phyloP scores from a whole-genome alignment of 2,113 vertebrate genomes.

The Numenius arquata region DNA sequence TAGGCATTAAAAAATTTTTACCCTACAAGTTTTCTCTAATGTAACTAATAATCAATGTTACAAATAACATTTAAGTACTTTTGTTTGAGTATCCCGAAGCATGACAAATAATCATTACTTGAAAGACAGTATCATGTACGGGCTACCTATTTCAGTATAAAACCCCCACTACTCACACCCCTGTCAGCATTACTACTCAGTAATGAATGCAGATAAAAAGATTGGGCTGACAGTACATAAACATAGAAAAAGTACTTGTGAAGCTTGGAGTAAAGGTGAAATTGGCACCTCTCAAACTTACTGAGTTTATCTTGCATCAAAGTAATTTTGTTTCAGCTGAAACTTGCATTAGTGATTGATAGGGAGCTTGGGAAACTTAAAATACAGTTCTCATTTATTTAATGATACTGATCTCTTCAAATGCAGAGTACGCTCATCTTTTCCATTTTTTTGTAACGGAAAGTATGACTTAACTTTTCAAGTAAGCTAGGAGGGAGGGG shows the following conservation, averaged over 20 bases:
- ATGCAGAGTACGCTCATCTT: background rate
- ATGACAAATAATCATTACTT: background rate
- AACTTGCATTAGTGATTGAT: background rate
- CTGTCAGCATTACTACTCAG: rapidly evolving
- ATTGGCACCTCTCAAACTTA: background rate
- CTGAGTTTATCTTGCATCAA: background rate
- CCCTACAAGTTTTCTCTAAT: too few relatives aligned
- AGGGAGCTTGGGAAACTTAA: background rate
- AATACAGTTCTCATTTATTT: background rate
- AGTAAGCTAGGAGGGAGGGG: too few relatives aligned
- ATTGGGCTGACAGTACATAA: background rate
- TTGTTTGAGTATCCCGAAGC: background rate
- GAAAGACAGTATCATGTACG: rapidly evolving
- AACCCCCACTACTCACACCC: rapidly evolving
- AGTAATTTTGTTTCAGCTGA: background rate
- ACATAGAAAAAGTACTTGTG: background rate
- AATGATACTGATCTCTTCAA: background rate
- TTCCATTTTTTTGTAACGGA: background rate
- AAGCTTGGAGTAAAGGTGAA: background rate
- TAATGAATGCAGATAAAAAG: rapidly evolving
- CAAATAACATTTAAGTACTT: background rate
- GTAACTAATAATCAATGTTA: rapidly evolving
- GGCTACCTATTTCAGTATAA: rapidly evolving
- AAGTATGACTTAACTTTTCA: background rate
- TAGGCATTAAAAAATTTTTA: too few relatives aligned